Evolutionary conservation across 2,797 vertebrate genomes (phyloP), one percentile per base, ranked within the genome.

Genomic region (Salmo trutta): DNA sequence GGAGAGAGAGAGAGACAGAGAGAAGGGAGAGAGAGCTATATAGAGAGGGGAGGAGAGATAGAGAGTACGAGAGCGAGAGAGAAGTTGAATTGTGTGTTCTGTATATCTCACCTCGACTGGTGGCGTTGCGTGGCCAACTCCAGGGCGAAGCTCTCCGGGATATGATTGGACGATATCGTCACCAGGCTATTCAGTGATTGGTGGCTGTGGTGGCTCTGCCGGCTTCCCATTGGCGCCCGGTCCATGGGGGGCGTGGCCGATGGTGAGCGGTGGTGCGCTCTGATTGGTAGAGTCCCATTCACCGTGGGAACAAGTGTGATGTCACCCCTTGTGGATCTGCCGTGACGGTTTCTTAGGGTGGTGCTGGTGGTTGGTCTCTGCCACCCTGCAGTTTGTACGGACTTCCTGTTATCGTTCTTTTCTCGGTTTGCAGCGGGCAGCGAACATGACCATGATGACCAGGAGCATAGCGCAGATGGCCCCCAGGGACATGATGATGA

Each of bases 131-230:
- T 98, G 97, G 97, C 96, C 92, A 99, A 94, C 36, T 99, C 98
- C 88, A 99, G 86, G 1, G 98, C 95, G 73, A 99, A 99, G 87
- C 95, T 98, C 88, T 99, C 98, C 0, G 98, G 97, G 81, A 99
- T 97, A 5, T 99, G 98, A 94, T 97, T 99, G 51, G 98, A 99
- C 0, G 98, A 99, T 88, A 99, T 98, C 73, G 98, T 99, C 91
- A 99, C 96, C 80, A 99, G 91, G 92, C 98, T 99, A 93, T 99
- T 99, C 47, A 99, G 91, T 0, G 98, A 99, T 33, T 99, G 98
- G 83, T 96, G 97, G 84, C 97, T 99, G 92, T 98, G 96, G 81
- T 98, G 97, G 86, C 96, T 98, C 92, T 97, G 97, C 27, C 96
- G 87, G 84, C 95, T 96, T 86, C 96, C 95, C 95, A 98, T 97